These are phyloP conservation scores for Anolis sagrei DNA, from an alignment of 2,113 vertebrate species.

Conservation along the genomic window DNA sequence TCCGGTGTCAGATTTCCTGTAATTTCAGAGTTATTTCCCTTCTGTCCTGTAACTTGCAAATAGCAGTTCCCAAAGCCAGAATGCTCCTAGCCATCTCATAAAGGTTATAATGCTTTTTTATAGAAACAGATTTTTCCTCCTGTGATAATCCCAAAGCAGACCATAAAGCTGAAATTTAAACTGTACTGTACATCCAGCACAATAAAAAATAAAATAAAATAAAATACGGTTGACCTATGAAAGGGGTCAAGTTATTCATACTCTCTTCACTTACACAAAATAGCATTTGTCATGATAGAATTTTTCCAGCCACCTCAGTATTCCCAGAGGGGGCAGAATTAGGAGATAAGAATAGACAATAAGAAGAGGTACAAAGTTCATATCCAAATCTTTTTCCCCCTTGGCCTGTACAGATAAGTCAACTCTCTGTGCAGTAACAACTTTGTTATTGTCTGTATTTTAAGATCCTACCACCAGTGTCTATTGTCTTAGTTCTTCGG, in stretches of 20 bases:
- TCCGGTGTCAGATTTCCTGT: slow-evolving; percentile 64
- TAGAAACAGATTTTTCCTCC: slow-evolving; percentile 41
- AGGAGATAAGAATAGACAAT: not conserved
- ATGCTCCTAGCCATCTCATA: slow-evolving; percentile 34
- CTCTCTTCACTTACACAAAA: not conserved
- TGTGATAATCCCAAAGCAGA: slow-evolving; percentile 34
- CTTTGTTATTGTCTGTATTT: not conserved
- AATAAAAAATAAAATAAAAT: slow-evolving; percentile 23
- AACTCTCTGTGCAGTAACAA: not conserved
- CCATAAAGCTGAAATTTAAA: slow-evolving; percentile 42
- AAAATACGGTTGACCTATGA: slow-evolving; percentile 30
- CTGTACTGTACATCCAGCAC: slow-evolving; percentile 22
- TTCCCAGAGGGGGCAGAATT: not conserved
- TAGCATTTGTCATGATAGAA: slow-evolving; percentile 14
- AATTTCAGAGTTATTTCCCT: slow-evolving; percentile 68
- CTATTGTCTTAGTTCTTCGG: not conserved
- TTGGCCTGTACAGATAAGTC: not conserved
- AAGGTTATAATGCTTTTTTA: slow-evolving; percentile 29
- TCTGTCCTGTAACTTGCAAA: slow-evolving; percentile 63
- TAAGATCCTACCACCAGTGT: not conserved
- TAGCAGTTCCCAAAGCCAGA: slow-evolving; percentile 57
- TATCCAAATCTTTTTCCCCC: not conserved
- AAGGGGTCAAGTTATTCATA: slow-evolving; percentile 20
- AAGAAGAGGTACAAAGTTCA: not conserved
- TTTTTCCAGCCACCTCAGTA: slow-evolving; percentile 8